Conservation (phyloP, 2,888 invertebrate genomes). For the Strigamia crassipes region DNA sequence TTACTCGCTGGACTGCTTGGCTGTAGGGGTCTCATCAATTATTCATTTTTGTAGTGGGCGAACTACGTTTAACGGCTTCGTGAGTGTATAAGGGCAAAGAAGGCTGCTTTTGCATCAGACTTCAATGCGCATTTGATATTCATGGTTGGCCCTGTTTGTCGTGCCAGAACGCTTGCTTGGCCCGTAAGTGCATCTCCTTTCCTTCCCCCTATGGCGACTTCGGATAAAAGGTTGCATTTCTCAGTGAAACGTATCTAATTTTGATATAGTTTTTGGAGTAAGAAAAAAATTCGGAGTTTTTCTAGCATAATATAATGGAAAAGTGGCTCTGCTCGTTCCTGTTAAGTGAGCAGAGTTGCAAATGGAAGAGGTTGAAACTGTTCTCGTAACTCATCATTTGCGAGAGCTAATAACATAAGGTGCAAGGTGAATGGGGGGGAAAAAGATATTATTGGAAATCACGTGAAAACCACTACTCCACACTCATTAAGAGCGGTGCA, state of each 20-base stretch:
- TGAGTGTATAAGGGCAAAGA: conserved; percentile 17
- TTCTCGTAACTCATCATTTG: conserved; percentile 24
- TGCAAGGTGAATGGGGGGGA: conserved; percentile 22
- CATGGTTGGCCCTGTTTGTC: conserved; percentile 25
- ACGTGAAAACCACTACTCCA: neutral
- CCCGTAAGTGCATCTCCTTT: neutral
- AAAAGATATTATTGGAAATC: conserved; percentile 37
- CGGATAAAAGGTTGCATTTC: neutral
- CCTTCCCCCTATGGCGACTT: neutral
- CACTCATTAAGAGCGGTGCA: neutral
- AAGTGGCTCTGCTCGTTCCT: neutral
- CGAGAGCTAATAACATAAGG: conserved; percentile 14
- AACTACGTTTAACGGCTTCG: conserved; percentile 13
- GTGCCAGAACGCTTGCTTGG: conserved; percentile 28
- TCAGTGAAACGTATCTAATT: neutral
- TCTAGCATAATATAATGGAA: neutral
- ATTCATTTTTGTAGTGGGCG: conserved; percentile 19
- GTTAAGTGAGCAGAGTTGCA: neutral
- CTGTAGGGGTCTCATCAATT: conserved; percentile 37
- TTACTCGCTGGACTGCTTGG: conserved; percentile 3
- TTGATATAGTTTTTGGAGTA: neutral
- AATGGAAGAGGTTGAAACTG: neutral
- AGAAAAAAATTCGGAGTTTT: neutral
- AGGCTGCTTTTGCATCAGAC: conserved; percentile 5
- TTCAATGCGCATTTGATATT: conserved; percentile 24